Evolutionary conservation across 37 sponge, comb jelly and placozoan genomes (phyloP).

Genomic region (Hexactinellida sp.): DNA sequence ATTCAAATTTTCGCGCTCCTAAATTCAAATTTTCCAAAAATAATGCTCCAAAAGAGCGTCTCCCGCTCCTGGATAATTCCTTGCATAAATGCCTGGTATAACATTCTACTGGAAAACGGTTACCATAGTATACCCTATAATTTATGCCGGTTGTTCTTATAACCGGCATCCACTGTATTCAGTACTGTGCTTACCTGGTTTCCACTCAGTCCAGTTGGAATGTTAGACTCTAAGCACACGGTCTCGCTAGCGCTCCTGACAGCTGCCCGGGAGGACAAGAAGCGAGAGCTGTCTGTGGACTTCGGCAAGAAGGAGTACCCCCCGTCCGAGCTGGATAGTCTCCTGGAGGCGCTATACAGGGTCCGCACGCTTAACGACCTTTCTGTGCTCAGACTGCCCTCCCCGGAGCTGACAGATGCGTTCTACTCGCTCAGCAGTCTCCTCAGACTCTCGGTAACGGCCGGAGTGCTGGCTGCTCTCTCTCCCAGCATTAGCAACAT

Average conservation of each 20-base stretch:
- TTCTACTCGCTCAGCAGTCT: conserved; percentile 6
- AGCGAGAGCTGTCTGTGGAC: neutral
- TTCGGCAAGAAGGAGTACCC: neutral
- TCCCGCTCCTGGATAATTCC: no score
- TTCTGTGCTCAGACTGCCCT: neutral
- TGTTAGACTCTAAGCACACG: neutral
- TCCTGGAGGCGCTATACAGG: neutral
- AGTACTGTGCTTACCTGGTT: no score
- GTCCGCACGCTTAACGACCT: neutral
- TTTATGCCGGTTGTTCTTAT: no score
- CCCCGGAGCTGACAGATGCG: neutral
- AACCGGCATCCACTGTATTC: no score
- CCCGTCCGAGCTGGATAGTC: neutral
- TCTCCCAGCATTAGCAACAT: neutral
- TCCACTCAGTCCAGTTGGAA: no score
- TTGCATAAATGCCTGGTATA: no score
- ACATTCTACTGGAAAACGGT: no score
- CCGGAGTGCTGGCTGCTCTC: neutral
- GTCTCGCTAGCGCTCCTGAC: neutral
- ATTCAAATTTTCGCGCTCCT: no score
- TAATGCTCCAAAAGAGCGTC: no score
- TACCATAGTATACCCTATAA: no score
- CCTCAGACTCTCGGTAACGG: neutral
- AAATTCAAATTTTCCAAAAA: no score
- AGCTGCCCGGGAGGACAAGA: neutral